Percentiles rank a stretch among this genome's conserved stretches.
Evolutionary conservation across 1,140 invertebrate species (phyloP).

Genomic region (Lamellibrachia luymesi): DNA sequence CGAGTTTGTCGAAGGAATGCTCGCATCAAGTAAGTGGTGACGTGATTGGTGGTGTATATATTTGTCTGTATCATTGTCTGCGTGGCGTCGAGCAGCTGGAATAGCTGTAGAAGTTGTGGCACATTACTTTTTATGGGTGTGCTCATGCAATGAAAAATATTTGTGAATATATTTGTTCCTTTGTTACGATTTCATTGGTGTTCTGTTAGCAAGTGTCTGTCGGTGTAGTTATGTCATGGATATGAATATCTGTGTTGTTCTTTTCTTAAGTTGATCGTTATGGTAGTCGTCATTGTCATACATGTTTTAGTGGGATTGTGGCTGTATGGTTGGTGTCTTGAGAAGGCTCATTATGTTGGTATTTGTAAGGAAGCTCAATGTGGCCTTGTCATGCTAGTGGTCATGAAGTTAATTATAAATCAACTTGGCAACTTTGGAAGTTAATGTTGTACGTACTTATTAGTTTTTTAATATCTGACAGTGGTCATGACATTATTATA

Average conservation of each 20-base stretch:
- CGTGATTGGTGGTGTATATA: neutral
- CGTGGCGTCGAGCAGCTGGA: no score
- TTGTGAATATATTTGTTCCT: neutral
- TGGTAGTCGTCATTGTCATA: neutral
- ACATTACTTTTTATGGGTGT: neutral
- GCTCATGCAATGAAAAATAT: neutral
- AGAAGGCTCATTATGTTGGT: neutral
- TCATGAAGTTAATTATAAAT: neutral
- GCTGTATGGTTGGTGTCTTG: neutral
- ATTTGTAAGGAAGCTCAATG: no score
- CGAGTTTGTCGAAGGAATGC: conserved; percentile 91
- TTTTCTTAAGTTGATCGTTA: neutral
- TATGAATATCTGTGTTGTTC: neutral
- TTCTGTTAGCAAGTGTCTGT: neutral
- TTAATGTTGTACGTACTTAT: neutral
- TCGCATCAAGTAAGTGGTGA: conserved; percentile 45
- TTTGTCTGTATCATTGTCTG: neutral
- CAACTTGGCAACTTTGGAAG: neutral
- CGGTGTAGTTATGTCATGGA: neutral
- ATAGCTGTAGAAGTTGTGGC: no score
- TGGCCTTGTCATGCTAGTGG: no score
- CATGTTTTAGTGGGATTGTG: neutral
- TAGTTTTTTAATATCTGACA: neutral
- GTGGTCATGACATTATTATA: no score
- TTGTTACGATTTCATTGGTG: neutral